These are phyloP conservation scores for Pterostichus niger DNA, from an alignment of 2,888 invertebrate species.

Conservation along the genomic window DNA sequence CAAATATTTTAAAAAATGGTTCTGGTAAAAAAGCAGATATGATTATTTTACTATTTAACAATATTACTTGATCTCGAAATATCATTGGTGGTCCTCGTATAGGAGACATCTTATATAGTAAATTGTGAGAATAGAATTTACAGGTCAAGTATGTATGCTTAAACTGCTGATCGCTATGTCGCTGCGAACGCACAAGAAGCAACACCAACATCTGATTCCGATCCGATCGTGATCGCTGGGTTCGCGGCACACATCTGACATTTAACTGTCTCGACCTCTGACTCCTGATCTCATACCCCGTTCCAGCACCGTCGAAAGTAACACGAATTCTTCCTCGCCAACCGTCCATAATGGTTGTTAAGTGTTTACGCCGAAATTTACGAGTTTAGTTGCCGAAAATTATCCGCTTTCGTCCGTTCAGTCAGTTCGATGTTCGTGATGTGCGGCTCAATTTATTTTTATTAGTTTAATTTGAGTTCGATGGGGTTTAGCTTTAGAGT, in stretches of 20 bases:
- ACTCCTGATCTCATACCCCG: conserved; percentile 20
- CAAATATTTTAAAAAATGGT: no score
- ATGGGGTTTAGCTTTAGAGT: background rate
- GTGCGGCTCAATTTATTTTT: conserved; percentile 17
- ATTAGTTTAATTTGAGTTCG: conserved; percentile 46
- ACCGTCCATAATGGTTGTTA: conserved; percentile 15
- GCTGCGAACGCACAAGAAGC: no score
- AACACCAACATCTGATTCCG: no score
- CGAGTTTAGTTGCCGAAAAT: conserved; percentile 5
- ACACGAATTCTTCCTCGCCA: conserved; percentile 17
- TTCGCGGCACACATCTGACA: conserved; percentile 44
- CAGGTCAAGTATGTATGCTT: no score
- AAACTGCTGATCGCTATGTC: no score
- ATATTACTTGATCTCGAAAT: no score
- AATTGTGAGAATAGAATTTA: no score
- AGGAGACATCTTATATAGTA: no score
- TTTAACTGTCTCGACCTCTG: conserved; percentile 42
- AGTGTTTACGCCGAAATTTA: conserved; percentile 41
- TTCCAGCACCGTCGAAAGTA: conserved; percentile 19
- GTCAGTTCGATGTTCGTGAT: conserved; percentile 4
- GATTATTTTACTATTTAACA: no score
- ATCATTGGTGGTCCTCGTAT: no score
- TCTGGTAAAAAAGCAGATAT: no score
- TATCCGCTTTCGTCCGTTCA: background rate
- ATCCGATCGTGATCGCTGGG: conserved; percentile 13